Base-by-base conservation (phyloP, 1,140 invertebrate genomes). In the Drosophila novamexicana region DNA sequence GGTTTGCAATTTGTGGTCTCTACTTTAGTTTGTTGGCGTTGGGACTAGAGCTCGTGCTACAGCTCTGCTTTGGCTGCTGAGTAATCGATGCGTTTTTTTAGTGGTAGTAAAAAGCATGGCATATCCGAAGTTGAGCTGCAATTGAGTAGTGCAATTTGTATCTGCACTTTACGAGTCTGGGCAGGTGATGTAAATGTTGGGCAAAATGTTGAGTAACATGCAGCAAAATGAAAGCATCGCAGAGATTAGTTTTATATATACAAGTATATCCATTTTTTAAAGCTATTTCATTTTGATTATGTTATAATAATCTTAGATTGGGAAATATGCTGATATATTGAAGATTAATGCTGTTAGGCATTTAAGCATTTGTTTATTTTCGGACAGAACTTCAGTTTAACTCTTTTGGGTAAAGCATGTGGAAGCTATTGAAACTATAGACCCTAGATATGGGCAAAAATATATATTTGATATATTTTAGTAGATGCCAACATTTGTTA, bases 1-100 rank as follows among this genome's bases (percentile, higher is more conserved):
- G 61, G 66, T 32, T 45, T 67, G 78, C 70, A 69, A 76, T 83
- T 83, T 83, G 80, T 66, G 72, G 71, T 59, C 62, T 69, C 49
- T 42, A 53, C 64, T 73, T 59, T 16, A 47, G 44, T 29, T 29
- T 29, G 22, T 22, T 22, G 22, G 22, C 1, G 22, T 1, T 22
- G 22, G 22, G 22, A 5, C 73, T 59, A 37, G 14, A 45, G 34
- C 44, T 18, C 36, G 50, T 16, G 9, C 45, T 56, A 47, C 36
- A 34, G 16, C 39, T 34, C 39, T 40, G 37, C 49, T 29, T 7
- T 16, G 36, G 39, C 47, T 47, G 50, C 61, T 57, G 64, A 40
- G 71, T 62, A 68, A 74, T 74, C 71, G 64, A 68, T 74, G 56
- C 71, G 50, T 54, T 73, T 73, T 50, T n/a, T 71, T 40, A n/a